Evolutionary conservation across 2,888 invertebrate species (phyloP).

Genomic region (Helleia helle): DNA sequence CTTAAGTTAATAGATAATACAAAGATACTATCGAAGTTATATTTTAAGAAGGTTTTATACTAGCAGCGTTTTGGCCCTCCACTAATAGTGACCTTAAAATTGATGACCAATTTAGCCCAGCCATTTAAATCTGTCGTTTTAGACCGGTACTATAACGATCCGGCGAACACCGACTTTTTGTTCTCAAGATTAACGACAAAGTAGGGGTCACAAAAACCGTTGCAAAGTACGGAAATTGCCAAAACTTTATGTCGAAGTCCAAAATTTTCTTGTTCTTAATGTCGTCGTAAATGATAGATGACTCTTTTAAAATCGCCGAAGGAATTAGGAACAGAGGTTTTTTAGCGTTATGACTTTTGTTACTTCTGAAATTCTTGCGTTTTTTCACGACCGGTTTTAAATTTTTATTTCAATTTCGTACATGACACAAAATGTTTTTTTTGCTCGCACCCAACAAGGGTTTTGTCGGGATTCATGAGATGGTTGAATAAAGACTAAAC

Average conservation of each 20-base stretch:
- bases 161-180: constrained; percentile 54
- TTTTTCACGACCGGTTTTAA: neutral
- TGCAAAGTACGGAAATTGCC: constrained; percentile 67
- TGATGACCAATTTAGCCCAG: constrained; percentile 34
- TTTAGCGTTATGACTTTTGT: constrained; percentile 62
- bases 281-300: constrained; percentile 71
- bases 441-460: too few relatives aligned
- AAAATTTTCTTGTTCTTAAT: constrained; percentile 70
- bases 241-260: constrained; percentile 68
- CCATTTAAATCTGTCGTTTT: constrained; percentile 55
- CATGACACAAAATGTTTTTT: too few relatives aligned
- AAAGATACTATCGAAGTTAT: neutral
- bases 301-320: constrained; percentile 69
- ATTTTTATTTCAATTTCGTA: constrained; percentile 24
- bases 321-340: constrained; percentile 71
- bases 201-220: constrained; percentile 64
- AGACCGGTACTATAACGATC: constrained; percentile 50
- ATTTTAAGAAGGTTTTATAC: neutral
- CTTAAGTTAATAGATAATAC: neutral
- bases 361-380: constrained; percentile 37
- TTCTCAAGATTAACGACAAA: constrained; percentile 68
- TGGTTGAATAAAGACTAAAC: too few relatives aligned
- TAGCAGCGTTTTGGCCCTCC: constrained; percentile 8
- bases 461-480: too few relatives aligned
- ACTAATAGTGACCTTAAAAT: constrained; percentile 20